Base-by-base conservation (phyloP, 2,797 vertebrate species). In the Girardinus metallicus region DNA sequence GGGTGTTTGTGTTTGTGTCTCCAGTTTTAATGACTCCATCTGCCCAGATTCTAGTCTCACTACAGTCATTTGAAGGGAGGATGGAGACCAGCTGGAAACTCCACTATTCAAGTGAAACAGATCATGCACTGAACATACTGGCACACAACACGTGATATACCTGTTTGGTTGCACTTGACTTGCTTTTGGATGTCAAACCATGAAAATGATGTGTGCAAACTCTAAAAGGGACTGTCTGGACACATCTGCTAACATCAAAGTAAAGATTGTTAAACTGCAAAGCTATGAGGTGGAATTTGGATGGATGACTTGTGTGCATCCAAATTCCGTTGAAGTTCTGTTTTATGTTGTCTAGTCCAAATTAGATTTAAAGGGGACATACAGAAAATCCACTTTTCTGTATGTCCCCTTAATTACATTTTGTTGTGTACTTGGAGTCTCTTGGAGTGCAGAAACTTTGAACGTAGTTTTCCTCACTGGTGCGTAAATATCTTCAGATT, bases 1-100 rank as follows among this genome's bases (percentile, higher is more conserved):
- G 72, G 74, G 79, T 88, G 81, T 91, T 91, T 92, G 80, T 88
- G 81, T 91, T 91, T 92, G 85, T 83, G 85, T 92, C 80, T 90
- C 82, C 15, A 53, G 62, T 60, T 87, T 93, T 92, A 93, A 92
- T 89, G 83, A 79, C 83, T 88, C 88, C 87, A 91, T 84, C 87
- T 91, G 89, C 90, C 85, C 62, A 11, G 83, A 79, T 80, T 92
- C 78, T 5, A 18, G 75, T 57, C 78, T 78, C 55, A 46, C 34
- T 73, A 75, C 53, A 43, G 77, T 85, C 55, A 46, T 75, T 18
- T 43, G 5, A 60, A 6, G 47, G 77, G 36, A 23, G 43, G 41
- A 39, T 0, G 11, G 26, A 9, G 49, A 5, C n/a, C 3, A 9
- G 47, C 46, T 70, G 4, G 44, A 46, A 46, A 21, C 70, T 49